Evolutionary conservation across 2,888 invertebrate genomes (phyloP), one percentile per base, ranked within the genome.

Genomic region (Rhyacophila evoluta): DNA sequence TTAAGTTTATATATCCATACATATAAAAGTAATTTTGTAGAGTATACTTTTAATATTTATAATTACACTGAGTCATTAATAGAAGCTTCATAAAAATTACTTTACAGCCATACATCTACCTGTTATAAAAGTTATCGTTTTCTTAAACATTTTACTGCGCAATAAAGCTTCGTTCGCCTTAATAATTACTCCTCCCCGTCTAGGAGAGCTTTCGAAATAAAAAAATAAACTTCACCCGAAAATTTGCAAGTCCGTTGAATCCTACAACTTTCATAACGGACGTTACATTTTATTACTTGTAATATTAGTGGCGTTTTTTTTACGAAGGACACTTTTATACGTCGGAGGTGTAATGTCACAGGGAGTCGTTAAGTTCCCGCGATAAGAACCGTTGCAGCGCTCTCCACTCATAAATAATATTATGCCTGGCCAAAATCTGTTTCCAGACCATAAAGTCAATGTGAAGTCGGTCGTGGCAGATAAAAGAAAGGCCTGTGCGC

Each of bases 391-490:
- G 75, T 28, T 36, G 39, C 69, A 36, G 75, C 70, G 29, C 70
- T 75, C 69, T 70, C 29, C 55, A 55, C 55, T 79, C 78, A 79
- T 81, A 81, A 81, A 81, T 81, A 79, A 75, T 72, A 69, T 75
- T 75, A 41, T 25, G 77, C 33, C 72, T 38, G 81, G 72, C 80
- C 78, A 78, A 77, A 81, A 79, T 81, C 81, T 76, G 79, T 77
- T 81, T 81, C 81, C 79, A 74, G 72, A 19, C 77, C 81, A 81
- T 81, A 77, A 81, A 81, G 78, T 78, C 79, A 15, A 77, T 71
- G 75, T 79, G 78, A 75, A 79, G 74, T 75, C 75, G 78, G 38
- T 78, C 71, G 78, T 75, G 75, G 67, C 75, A 81, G 75, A 76
- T 79, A 81, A 81, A 79, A 72, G 73, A 78, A 80, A 71, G 71